These are phyloP conservation scores for Palythoa grandis DNA, from an alignment of 92 coral and sea anemone genomes.

Conservation along the genomic window DNA sequence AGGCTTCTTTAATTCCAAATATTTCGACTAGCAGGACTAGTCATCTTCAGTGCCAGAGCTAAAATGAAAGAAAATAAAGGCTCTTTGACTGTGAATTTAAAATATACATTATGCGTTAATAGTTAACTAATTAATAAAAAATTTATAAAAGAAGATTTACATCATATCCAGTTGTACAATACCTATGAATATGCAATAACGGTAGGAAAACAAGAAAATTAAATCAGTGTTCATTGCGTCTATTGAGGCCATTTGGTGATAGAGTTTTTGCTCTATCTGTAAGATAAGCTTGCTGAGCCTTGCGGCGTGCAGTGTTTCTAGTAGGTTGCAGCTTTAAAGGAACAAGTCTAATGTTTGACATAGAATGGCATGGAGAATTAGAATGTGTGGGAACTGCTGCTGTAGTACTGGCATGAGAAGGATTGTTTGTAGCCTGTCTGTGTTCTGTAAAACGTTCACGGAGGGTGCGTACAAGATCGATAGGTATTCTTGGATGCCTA, in stretches of 20 bases:
- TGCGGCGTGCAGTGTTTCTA: neutral
- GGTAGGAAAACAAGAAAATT: too few relatives aligned
- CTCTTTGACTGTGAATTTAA: too few relatives aligned
- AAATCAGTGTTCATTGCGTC: neutral
- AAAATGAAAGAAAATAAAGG: too few relatives aligned
- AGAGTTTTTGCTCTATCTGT: neutral
- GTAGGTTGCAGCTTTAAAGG: neutral
- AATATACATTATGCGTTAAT: too few relatives aligned
- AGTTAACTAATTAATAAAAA: too few relatives aligned
- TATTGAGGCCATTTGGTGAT: neutral
- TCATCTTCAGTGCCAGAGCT: too few relatives aligned
- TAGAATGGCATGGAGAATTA: neutral
- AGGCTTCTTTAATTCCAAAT: too few relatives aligned
- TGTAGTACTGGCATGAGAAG: neutral
- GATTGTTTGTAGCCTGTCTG: neutral
- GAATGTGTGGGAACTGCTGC: neutral
- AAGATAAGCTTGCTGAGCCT: neutral
- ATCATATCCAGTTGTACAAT: too few relatives aligned
- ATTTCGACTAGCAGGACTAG: too few relatives aligned
- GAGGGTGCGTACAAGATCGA: neutral
- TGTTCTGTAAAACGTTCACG: neutral
- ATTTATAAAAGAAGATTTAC: too few relatives aligned
- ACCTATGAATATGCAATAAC: too few relatives aligned
- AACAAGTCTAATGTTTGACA: neutral
- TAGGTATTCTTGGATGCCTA: too few relatives aligned